Evolutionary conservation across 2,888 invertebrate species (phyloP), one percentile per base, ranked within the genome.

Genomic region (Cremastobaeus sp.): DNA sequence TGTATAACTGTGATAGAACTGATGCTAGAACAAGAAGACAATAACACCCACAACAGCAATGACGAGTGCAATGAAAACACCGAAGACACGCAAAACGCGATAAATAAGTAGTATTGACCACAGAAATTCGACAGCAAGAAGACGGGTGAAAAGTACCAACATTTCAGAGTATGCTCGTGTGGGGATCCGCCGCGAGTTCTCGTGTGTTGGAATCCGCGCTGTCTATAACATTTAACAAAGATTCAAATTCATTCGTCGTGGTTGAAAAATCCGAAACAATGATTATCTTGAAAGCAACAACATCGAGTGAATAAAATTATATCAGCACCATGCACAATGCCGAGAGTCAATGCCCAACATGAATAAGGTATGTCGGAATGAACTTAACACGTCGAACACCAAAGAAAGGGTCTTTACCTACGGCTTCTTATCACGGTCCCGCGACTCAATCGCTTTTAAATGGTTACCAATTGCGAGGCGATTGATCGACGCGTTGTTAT

Each of bases 31-130:
- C 39, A 39, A 59, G 68, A 71, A 64, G 55, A 60, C 70, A 72
- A 77, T 60, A 78, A 83, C 81, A 82, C 69, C 78, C 78, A 78
- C 47, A 79, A 82, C 78, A 83, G 78, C 78, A 78, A 82, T 71
- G 78, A 83, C 71, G 73, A 82, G 77, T 82, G 78, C 81, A 82
- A 82, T 74, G 79, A 74, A 73, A 77, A 80, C 77, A 79, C 59
- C 41, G 55, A 77, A 37, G 69, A 60, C 43, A 69, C 43, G 59
- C 64, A 62, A 68, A 66, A 64, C 62, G 69, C 55, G 52, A 50
- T 55, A 52, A 55, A 54, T 55, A 64, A 5, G 48, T 64, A 66
- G 64, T 59, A 64, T 68, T 57, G 50, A 39, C 71, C 65, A 74
- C 55, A 65, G 60, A 70, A 32, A 70, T 41, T 52, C 62, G 55